Evolutionary conservation across 64 coral and sea anemone genomes (phyloP), one percentile per base, ranked within the genome.

Genomic region (Porites australiensis): DNA sequence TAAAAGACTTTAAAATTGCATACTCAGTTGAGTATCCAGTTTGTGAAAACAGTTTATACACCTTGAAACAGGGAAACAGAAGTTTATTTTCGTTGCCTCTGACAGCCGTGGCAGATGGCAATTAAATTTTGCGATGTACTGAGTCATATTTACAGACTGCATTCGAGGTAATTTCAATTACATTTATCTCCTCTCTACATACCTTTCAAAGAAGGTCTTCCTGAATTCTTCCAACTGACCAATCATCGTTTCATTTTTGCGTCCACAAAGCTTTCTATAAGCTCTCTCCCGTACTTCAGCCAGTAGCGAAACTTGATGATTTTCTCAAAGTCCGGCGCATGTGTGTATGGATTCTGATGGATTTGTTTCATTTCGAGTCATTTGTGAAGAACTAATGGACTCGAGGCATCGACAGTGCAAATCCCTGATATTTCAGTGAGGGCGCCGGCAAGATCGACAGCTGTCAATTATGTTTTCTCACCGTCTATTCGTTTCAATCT

Each of bases 391-490:
- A 22, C 75, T 58, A 18, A 78, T 11, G 18, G 2, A 16, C 6
- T 2, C 6, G 13, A 15, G 13, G 46, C 54, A 37, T 37, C 54
- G 16, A 76, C 46, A 76, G 7, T 19, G 49, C 19, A n/a, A n/a
- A n/a, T n/a, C 53, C 6, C 48, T 44, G 50, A 13, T 19, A 18
- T 10, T 37, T 37, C 27, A 37, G 27, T 44, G 22, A 23, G 69
- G 13, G 19, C 61, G 61, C 8, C 55, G 21, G 14, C 49, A 83
- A 51, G 81, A 84, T 23, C 46, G 81, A 68, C 81, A 68, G 61
- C 81, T 84, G 81, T 49, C 81, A 84, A 84, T 84, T 9, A 84
- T 84, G 45, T n/a, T 5, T 13, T 23, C 27, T 37, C 27, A 37
- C 14, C 45, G 8, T 4, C 6, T 2, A 52, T 63, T 45, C 7